Base-by-base conservation (phyloP, 2,797 vertebrate species). In the Ibycter americanus region DNA sequence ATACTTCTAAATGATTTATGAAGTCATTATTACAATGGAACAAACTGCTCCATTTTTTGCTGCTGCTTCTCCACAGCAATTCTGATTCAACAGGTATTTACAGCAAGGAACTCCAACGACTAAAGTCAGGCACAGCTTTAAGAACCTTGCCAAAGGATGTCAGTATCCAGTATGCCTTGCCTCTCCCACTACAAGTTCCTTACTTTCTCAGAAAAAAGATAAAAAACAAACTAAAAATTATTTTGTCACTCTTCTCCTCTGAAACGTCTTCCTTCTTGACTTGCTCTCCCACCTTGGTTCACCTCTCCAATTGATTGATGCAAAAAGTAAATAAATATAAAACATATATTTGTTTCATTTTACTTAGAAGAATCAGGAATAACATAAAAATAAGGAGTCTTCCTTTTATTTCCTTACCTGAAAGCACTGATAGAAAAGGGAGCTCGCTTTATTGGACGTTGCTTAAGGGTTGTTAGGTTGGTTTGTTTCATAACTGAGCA, bases 341-440 rank as follows among this genome's bases (percentile, higher is more conserved):
- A 85, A 25, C 21, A 46, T 34, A 55, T 3, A 56, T 91, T 22
- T 59, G 6, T 49, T 96, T 89, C 9, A 90, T 71, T 79, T 95
- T 68, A 51, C 40, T 71, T 55, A 47, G 18, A 92, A 90, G 29
- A 85, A 46, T 23, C 15, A 47, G 7, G 12, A 85, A 52, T 61
- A 77, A 77, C 83, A 88, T 27, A 81, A 68, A 88, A 92, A 61
- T 13, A 84, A 67, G 9, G 23, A 54, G 11, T 18, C 10, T 84
- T 92, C 29, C 52, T 77, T 87, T 72, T 81, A 86, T 76, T 91
- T 87, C n/a, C 96, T 97, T 98, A 99, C 99, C 99, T 99, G 98
- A 99, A 99, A 88, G 99, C 99, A 93, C 98, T 99, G 71, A 99
- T 98, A 82, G 99, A 99, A 97, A 99, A 99, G 21, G 99, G 98